Evolutionary conservation across 2,113 vertebrate genomes (phyloP).

Genomic region (Lampris megalopsis): DNA sequence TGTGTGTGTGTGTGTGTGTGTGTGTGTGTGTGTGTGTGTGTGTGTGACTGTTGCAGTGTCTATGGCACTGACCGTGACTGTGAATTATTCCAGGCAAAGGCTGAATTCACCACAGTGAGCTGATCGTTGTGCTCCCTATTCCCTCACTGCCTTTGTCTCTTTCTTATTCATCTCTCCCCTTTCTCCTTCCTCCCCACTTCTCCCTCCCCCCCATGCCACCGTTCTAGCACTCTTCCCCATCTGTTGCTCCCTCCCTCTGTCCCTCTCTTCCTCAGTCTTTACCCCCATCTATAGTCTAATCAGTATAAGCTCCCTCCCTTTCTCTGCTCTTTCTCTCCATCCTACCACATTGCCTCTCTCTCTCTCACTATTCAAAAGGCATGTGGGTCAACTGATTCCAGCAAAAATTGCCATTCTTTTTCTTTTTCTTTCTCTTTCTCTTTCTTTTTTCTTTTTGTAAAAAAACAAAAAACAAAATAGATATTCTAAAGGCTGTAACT

Average conservation of each 20-base stretch:
- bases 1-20: neutral
- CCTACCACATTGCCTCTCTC: neutral
- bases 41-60: conserved; percentile 46
- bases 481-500: too few relatives aligned
- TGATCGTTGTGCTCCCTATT: conserved; percentile 22
- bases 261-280: neutral
- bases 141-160: conserved; percentile 15
- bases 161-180: neutral
- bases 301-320: neutral
- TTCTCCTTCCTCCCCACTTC: neutral
- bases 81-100: conserved; percentile 15
- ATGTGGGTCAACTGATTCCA: too few relatives aligned
- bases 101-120: conserved; percentile 28
- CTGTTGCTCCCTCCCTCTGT: too few relatives aligned
- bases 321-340: neutral
- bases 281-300: too few relatives aligned
- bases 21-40: conserved; percentile 1
- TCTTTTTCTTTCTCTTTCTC: neutral
- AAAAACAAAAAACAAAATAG: too few relatives aligned
- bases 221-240: neutral
- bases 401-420: neutral
- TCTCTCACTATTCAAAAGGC: too few relatives aligned
- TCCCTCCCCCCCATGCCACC: neutral
- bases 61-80: conserved; percentile 47
- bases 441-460: neutral